Base-by-base conservation (phyloP, 1,140 invertebrate species). In the Drosophila pseudoobscura region DNA sequence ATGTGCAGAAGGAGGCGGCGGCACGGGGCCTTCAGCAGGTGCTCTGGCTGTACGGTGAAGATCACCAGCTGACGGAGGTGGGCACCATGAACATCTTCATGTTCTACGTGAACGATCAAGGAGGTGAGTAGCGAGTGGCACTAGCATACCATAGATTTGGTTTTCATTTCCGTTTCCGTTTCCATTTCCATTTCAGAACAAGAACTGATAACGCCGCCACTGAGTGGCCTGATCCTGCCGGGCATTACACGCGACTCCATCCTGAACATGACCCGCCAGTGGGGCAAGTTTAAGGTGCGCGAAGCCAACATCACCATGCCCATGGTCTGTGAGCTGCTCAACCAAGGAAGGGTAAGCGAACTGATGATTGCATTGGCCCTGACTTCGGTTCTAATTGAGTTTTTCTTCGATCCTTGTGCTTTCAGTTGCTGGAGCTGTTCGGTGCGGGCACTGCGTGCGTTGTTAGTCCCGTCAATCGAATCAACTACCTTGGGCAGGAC, bases 11-110 rank as follows among this genome's bases (percentile, higher is more conserved):
- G 73, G 93, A 95, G 75, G 99, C 99, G 1, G 92, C 93, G 5
- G 93, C 94, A 60, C 93, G 94, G 80, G 97, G 97, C 4, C 95
- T 97, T 56, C 98, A 99, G 80, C 99, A 99, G 93, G 98, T 99
- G 3, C 92, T 99, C 6, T 99, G 99, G 99, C 92, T 99, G 5
- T 99, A 96, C 92, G 99, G 98, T 7, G 95, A 97, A 4, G 95
- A 99, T 89, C 95, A 99, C 91, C 94, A 98, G 90, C 83, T 99
- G 1, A 99, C 99, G 0, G 99, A 99, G 94, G 98, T 97, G 49
- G 99, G 99, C 44, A 98, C 98, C 7, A 99, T 99, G 99, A 99
- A 99, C 89, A 95, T 99, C 50, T 99, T 99, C 90, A 94, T 98
- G 75, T 95, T 96, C 85, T 96, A 95, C 90, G 94, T 95, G 60